A percentile compares a stretch with the other conserved stretches of the same genome.
phyloP scores from a whole-genome alignment of 37 sponge, comb jelly and placozoan genomes.

The Chondrilla cf. caribensis region DNA sequence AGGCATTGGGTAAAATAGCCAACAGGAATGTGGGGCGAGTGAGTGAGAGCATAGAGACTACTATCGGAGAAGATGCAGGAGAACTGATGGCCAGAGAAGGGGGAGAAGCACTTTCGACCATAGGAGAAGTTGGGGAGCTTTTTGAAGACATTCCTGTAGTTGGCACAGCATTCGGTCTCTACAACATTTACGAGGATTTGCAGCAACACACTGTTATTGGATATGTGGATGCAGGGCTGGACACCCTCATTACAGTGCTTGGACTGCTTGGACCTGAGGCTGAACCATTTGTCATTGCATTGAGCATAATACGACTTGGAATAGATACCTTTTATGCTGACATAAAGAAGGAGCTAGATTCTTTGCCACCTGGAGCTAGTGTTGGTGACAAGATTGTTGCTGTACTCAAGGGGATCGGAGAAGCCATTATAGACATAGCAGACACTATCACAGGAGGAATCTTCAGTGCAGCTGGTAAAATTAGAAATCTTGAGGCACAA shows the following conservation, averaged over 20 bases:
- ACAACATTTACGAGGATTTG: background rate
- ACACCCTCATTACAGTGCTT: too few species aligned
- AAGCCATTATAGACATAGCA: background rate
- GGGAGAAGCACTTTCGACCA: background rate
- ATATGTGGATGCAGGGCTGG: too few species aligned
- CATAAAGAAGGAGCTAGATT: constrained; percentile 31
- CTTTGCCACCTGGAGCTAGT: constrained; percentile 11
- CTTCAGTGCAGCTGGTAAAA: background rate
- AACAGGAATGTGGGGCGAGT: too few species aligned
- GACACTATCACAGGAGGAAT: constrained; percentile 16
- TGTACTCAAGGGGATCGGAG: constrained; percentile 20
- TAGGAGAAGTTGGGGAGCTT: background rate
- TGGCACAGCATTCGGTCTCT: background rate
- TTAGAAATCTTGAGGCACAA: constrained; percentile 7
- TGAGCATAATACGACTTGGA: too few species aligned
- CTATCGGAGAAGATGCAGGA: background rate
- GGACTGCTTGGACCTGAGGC: too few species aligned
- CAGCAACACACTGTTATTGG: background rate
- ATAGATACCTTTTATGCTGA: background rate
- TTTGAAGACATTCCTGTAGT: background rate
- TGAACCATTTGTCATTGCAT: too few species aligned
- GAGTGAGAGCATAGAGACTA: background rate
- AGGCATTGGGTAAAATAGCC: too few species aligned
- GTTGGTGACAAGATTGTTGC: constrained; percentile 21
- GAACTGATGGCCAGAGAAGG: background rate